Conservation (phyloP, 1,140 invertebrate genomes). For the Chlorops oryzae region DNA sequence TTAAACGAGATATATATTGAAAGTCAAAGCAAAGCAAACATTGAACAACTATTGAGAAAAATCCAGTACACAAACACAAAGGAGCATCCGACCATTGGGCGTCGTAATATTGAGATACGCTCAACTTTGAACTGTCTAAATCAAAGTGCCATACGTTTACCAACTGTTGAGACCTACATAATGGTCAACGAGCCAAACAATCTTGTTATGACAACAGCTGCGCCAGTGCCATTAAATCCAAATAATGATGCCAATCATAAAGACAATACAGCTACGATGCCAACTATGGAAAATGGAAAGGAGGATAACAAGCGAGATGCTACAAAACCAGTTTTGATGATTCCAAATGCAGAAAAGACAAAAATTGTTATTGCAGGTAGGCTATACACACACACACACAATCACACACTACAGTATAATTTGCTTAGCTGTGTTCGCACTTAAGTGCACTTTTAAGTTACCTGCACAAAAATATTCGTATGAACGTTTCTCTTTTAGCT, state of each 20-base stretch:
- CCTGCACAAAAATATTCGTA: too few species aligned
- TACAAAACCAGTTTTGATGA: not conserved
- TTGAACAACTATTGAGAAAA: conserved; percentile 79
- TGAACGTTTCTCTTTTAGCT: too few species aligned
- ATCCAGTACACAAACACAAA: conserved; percentile 87
- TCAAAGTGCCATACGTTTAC: conserved; percentile 33
- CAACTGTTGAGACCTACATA: conserved; percentile 44
- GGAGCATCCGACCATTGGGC: conserved; percentile 85
- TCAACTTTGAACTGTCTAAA: conserved; percentile 63
- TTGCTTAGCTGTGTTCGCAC: too few species aligned
- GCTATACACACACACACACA: too few species aligned
- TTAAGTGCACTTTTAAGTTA: too few species aligned
- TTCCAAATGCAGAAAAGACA: not conserved
- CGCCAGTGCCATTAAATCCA: not conserved
- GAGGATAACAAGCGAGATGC: not conserved
- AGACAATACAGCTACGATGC: not conserved
- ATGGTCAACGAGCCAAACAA: conserved; percentile 41
- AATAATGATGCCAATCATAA: not conserved
- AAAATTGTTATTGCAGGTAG: conserved; percentile 15
- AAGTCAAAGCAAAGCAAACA: conserved; percentile 81
- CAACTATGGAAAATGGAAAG: not conserved
- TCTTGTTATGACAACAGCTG: not conserved
- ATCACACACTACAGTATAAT: too few species aligned
- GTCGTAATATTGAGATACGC: conserved; percentile 77
- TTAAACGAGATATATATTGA: conserved; percentile 86